Conservation (phyloP, 2,888 invertebrate species). For the Cetonia aurata region DNA sequence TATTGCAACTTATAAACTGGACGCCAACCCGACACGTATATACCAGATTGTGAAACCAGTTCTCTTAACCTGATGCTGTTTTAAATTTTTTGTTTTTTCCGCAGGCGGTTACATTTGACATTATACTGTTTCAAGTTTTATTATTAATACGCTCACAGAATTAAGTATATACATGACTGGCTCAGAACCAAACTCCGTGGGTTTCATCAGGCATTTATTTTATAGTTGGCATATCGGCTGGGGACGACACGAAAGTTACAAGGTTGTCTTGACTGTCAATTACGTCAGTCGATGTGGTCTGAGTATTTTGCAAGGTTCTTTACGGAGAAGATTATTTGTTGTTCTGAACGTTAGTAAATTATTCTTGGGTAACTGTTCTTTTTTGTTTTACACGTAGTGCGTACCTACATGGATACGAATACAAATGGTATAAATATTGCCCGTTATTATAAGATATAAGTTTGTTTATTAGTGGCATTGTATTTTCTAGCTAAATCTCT, state of each 20-base stretch:
- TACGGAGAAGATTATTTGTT: conserved; percentile 24
- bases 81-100: background rate
- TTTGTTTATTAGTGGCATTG: too few species aligned
- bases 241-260: conserved; percentile 40
- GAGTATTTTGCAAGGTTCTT: conserved; percentile 49
- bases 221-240: conserved; percentile 17
- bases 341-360: conserved; percentile 8
- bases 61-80: background rate
- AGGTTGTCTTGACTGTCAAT: conserved; percentile 49
- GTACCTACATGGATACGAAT: too few species aligned
- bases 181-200: conserved; percentile 20
- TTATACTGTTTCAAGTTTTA: conserved; percentile 6
- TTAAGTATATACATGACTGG: background rate
- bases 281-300: conserved; percentile 53
- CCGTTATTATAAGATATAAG: too few species aligned
- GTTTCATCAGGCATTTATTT: conserved; percentile 11
- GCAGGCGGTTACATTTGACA: conserved; percentile 15
- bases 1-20: too few species aligned
- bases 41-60: background rate
- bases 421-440: too few species aligned
- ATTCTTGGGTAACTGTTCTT: background rate
- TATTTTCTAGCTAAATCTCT: too few species aligned
- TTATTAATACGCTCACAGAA: conserved; percentile 2
- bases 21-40: background rate
- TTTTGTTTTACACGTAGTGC: background rate